Base-by-base conservation (phyloP, 2,113 vertebrate genomes). In the Heliornis fulica region DNA sequence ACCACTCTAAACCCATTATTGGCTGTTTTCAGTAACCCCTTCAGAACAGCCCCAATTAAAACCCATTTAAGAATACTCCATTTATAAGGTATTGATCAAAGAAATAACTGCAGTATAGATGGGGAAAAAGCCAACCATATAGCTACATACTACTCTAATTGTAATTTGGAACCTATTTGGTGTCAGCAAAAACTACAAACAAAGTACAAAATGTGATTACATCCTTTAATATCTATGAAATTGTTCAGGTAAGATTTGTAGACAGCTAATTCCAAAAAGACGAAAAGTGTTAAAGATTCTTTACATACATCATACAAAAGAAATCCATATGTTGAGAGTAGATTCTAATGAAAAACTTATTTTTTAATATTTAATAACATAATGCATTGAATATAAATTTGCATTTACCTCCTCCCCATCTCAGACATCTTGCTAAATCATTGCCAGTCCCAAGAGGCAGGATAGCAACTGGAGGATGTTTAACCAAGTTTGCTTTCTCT, bases 391-490 rank as follows among this genome's bases (percentile, higher is more conserved):
- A 83, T 71, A 83, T 84, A 81, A 81, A 86, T 64, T 79, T 91
- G 32, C 93, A 48, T 92, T 98, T 99, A 99, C 99, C 99, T 99
- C 99, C 99, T 97, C 99, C 99, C 99, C 99, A 99, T 94, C 98
- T 98, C 95, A 99, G 98, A 97, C 99, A 99, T 91, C 99, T 98
- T 77, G 99, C 99, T 95, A 99, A 98, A 96, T 99, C 99, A 96
- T 99, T 99, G 88, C 99, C 99, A 25, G 99, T 99, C 94, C 99
- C 99, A 91, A 99, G 99, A 96, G 99, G 99, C 97, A 99, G 98
- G 93, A 99, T 98, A 90, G 99, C 99, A 96, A 99, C 99, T 10
- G 99, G 99, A 95, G 99, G 99, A 96, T 99, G 99, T 96, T 98
- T 99, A 90, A 96, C 96, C 96, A 99, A 97, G 96, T 99, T 99